Evolutionary conservation across 2,797 vertebrate genomes (phyloP), one percentile per base, ranked within the genome.

Genomic region (Galago senegalensis): DNA sequence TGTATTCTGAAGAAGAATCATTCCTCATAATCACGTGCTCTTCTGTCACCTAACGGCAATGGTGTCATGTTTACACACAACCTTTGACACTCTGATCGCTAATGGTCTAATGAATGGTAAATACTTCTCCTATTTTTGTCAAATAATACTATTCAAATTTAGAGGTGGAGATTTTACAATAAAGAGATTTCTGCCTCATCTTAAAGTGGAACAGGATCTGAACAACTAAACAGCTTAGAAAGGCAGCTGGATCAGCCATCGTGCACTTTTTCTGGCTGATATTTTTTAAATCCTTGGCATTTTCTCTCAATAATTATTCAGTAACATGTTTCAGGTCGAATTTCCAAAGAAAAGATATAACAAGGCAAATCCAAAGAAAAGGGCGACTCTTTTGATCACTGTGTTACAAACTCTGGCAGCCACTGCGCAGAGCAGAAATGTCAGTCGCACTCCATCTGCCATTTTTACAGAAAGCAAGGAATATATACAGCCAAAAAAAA

Each of bases 301-400:
- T 75, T 84, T 77, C 21, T 92, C 46, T 87, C 58, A 65, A 10
- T 65, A 92, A 77, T 90, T 81, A 94, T 76, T 87, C 53, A 72
- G 12, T 40, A 72, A 58, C 8, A n/a, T 67, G 63, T 60, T 58
- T 87, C 37, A 25, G 23, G 16, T 69, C 23, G 83, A 63, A 70
- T 87, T 87, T 83, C 60, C 69, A 82, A 93, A 67, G 3, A 82
- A 31, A 89, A 82, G 79, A 63, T 43, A 49, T 8, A 88, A 73
- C 29, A 82, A 37, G 8, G 40, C 5, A 46, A 84, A 72, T 65
- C 12, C 25, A 65, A 49, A 49, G n/a, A 17, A 37, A 65, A 3
- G 7, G 2, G 18, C 10, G 10, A 10, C 27, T 63, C 18, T 27
- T 21, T 49, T 7, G 27, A 79, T 90, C 56, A 46, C 9, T 29